phyloP scores from a whole-genome alignment of 2,888 invertebrate genomes.

The Troides oblongomaculatus region DNA sequence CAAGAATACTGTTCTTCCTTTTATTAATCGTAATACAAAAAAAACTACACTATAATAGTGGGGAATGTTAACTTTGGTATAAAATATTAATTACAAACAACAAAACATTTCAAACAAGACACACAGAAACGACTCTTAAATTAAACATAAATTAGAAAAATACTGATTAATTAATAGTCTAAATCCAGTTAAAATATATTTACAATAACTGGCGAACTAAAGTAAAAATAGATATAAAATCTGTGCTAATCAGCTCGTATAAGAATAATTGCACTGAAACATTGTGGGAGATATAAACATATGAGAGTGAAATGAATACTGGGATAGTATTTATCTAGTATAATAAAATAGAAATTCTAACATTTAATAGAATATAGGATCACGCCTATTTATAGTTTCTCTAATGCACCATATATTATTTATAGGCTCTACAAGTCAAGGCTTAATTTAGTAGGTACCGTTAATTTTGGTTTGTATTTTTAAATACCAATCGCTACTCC shows the following conservation, averaged over 20 bases:
- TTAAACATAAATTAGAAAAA: constrained; percentile 76
- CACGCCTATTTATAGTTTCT: constrained; percentile 38
- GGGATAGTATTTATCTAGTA: constrained; percentile 25
- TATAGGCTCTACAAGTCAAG: constrained; percentile 62
- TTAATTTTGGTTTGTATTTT: constrained; percentile 43
- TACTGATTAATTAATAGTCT: constrained; percentile 74
- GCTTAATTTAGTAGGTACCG: constrained; percentile 70
- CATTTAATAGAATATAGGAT: constrained; percentile 39
- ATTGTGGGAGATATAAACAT: constrained; percentile 29
- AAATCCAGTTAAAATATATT: constrained; percentile 66
- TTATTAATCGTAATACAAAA: constrained; percentile 48
- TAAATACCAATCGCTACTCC: constrained; percentile 34
- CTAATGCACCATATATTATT: constrained; percentile 60
- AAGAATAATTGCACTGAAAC: constrained; percentile 38
- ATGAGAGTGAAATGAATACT: constrained; percentile 28
- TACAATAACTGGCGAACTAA: constrained; percentile 69
- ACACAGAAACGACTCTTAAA: constrained; percentile 71
- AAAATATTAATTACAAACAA: constrained; percentile 79
- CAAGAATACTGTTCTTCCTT: constrained; percentile 54
- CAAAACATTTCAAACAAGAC: constrained; percentile 75
- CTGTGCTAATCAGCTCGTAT: constrained; percentile 21
- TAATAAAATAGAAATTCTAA: constrained; percentile 37
- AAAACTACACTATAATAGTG: constrained; percentile 76
- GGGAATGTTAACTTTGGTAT: constrained; percentile 89
- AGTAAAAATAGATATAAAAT: constrained; percentile 35